phyloP scores from a whole-genome alignment of 2,888 invertebrate genomes.

The Chromoteleia sp. region DNA sequence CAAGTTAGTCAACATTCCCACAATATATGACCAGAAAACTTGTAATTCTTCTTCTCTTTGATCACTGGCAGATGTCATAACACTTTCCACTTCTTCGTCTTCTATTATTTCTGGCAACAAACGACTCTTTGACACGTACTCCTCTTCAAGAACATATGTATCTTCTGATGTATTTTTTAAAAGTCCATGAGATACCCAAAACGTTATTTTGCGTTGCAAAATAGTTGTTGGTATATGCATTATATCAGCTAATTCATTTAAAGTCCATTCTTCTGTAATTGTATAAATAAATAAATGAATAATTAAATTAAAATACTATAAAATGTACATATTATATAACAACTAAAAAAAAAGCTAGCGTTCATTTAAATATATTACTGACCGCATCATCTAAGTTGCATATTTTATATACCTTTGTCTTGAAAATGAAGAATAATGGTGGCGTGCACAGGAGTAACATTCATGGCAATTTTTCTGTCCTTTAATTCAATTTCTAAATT shows the following conservation, averaged over 20 bases:
- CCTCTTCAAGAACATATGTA: slow-evolving; percentile 90
- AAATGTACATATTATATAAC: no score
- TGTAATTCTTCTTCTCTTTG: slow-evolving; percentile 97
- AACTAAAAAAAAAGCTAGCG: no score
- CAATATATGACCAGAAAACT: slow-evolving; percentile 98
- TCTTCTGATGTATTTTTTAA: slow-evolving; percentile 91
- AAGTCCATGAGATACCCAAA: slow-evolving; percentile 97
- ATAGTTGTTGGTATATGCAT: slow-evolving; percentile 95
- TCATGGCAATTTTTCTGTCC: slow-evolving; percentile 91
- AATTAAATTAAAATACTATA: no score
- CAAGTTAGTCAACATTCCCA: slow-evolving; percentile 98
- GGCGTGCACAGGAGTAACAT: slow-evolving; percentile 96
- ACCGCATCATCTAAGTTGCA: no score
- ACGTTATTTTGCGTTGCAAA: slow-evolving; percentile 93
- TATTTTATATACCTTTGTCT: slow-evolving; percentile 87
- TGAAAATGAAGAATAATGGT: slow-evolving; percentile 97
- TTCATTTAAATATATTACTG: no score
- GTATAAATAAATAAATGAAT: slow-evolving; percentile 1
- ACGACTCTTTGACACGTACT: slow-evolving; percentile 86
- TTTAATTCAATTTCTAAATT: slow-evolving; percentile 95
- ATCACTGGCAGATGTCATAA: slow-evolving; percentile 97
- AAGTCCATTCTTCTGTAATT: slow-evolving; percentile 90
- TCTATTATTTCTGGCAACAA: slow-evolving; percentile 88
- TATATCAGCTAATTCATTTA: slow-evolving; percentile 93
- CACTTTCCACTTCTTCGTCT: slow-evolving; percentile 96